Evolutionary conservation across 2,888 invertebrate species (phyloP).

Genomic region (Blastobasis lacticolella): DNA sequence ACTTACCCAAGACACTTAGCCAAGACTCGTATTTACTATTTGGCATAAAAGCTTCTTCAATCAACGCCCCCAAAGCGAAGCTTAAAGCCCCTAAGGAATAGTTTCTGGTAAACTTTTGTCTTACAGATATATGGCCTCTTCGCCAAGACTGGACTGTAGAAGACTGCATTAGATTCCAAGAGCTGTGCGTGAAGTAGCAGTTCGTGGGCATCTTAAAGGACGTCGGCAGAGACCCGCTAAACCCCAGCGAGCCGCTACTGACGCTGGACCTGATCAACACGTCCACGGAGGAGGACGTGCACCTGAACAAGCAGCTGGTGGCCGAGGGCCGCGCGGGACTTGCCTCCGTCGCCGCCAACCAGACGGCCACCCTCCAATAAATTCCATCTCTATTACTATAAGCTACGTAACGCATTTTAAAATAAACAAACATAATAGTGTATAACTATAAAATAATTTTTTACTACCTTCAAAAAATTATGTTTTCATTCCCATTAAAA

Average conservation of each 20-base stretch:
- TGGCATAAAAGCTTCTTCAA: too few species aligned
- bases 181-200: constrained; percentile 79
- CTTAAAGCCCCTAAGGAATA: too few species aligned
- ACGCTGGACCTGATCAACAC: constrained; percentile 83
- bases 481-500: constrained; percentile 1
- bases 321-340: constrained; percentile 75
- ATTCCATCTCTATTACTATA: too few species aligned
- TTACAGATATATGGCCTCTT: constrained; percentile 66
- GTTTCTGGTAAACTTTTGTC: too few species aligned
- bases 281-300: constrained; percentile 77
- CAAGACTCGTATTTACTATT: too few species aligned
- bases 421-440: too few species aligned
- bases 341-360: constrained; percentile 22
- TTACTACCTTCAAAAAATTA: background rate
- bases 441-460: too few species aligned
- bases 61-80: too few species aligned
- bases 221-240: constrained; percentile 75
- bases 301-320: constrained; percentile 78
- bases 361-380: too few species aligned
- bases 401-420: too few species aligned
- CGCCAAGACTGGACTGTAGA: constrained; percentile 81
- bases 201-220: constrained; percentile 81
- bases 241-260: constrained; percentile 76
- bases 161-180: constrained; percentile 82
- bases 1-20: too few species aligned